A percentile compares a stretch with the other conserved stretches of the same genome.
Conservation (phyloP, 2,888 invertebrate species). For the Hermaeophaga mercurialis region DNA sequence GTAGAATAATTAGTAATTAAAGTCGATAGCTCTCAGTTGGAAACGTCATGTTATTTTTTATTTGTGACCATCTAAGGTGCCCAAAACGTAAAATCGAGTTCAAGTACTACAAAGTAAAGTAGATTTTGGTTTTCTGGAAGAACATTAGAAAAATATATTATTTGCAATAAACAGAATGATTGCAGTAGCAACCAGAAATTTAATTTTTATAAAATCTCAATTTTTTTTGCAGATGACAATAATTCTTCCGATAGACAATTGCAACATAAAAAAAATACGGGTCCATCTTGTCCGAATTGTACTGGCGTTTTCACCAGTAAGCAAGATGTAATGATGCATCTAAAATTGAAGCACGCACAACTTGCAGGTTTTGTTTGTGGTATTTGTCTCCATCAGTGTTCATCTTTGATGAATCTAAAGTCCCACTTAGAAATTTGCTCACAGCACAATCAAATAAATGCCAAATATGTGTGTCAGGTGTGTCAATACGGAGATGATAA, state of each 20-base stretch:
- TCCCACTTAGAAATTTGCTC: conserved; percentile 61
- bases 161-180: too few species aligned
- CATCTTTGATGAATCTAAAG: conserved; percentile 58
- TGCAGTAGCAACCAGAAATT: too few species aligned
- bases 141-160: too few species aligned
- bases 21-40: too few species aligned
- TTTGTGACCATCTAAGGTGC: too few species aligned
- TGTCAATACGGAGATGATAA: conserved; percentile 64
- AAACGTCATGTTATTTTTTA: too few species aligned
- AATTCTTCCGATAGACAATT: conserved; percentile 32
- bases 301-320: conserved; percentile 57
- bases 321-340: conserved; percentile 62
- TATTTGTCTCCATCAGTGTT: conserved; percentile 61
- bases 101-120: too few species aligned
- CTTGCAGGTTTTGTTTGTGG: conserved; percentile 63
- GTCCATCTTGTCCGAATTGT: conserved; percentile 51
- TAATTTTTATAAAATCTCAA: background rate
- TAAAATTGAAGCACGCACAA: conserved; percentile 61
- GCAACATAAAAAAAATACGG: conserved; percentile 37
- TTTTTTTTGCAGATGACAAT: conserved; percentile 39
- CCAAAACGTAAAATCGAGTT: too few species aligned
- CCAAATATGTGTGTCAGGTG: conserved; percentile 59
- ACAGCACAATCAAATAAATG: conserved; percentile 53
- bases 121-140: too few species aligned
- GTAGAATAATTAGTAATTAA: too few species aligned